phyloP scores from a whole-genome alignment of 2,113 vertebrate genomes.

The Colinus virginianus region DNA sequence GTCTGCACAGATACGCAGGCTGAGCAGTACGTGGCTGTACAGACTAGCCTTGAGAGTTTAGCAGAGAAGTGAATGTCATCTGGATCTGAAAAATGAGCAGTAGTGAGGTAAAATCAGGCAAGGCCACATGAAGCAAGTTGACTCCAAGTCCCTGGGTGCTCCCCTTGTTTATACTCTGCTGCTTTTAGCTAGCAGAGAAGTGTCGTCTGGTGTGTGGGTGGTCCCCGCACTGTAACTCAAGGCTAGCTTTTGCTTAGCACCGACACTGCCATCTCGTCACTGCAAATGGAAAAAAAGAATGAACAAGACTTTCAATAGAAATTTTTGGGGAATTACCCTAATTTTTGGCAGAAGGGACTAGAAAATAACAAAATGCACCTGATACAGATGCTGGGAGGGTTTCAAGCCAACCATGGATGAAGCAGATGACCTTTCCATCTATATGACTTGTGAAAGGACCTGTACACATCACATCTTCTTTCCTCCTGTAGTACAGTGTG shows the following conservation, averaged over 20 bases:
- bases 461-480: neutral
- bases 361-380: neutral
- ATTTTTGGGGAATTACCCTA: neutral
- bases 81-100: neutral
- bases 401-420: neutral
- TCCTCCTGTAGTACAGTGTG: neutral
- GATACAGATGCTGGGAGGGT: neutral
- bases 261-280: slow-evolving; percentile 19
- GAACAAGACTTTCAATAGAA: neutral
- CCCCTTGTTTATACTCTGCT: neutral
- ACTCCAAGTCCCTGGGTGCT: neutral
- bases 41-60: neutral
- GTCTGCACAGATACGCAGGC: neutral
- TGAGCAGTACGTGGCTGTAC: neutral
- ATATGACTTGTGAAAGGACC: neutral
- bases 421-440: neutral
- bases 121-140: neutral
- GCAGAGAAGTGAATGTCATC: neutral
- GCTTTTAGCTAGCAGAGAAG: slow-evolving; percentile 1
- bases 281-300: neutral
- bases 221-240: neutral
- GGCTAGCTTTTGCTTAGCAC: slow-evolving; percentile 5
- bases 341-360: neutral
- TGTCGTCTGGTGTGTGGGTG: neutral
- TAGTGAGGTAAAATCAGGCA: neutral